These are phyloP conservation scores for silkworm (Bombyx mori) DNA, from an alignment of 1,140 invertebrate genomes.

Conservation along the genomic window ASM3026992v2 NC_085121.1:13282501-13283000, in stretches of 20 bases:
- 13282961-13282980: no score
- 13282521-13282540: no score
- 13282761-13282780: neutral
- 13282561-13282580: neutral
- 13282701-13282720: constrained; percentile 9
- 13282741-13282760: neutral
- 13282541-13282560: neutral
- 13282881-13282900: no score
- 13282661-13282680: constrained; percentile 26
- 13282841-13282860: neutral
- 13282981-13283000: no score
- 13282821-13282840: no score
- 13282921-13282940: no score
- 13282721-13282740: neutral
- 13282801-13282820: no score
- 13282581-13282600: constrained; percentile 43
- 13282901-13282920: no score
- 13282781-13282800: neutral
- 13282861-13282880: no score
- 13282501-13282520: no score
- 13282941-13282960: no score
- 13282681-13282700: constrained; percentile 13
- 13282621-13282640: constrained; percentile 51
- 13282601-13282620: constrained; percentile 39
- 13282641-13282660: constrained; percentile 58